Evolutionary conservation across 2,797 vertebrate species (phyloP).

Genomic region (Paratrypauchen microcephalus): DNA sequence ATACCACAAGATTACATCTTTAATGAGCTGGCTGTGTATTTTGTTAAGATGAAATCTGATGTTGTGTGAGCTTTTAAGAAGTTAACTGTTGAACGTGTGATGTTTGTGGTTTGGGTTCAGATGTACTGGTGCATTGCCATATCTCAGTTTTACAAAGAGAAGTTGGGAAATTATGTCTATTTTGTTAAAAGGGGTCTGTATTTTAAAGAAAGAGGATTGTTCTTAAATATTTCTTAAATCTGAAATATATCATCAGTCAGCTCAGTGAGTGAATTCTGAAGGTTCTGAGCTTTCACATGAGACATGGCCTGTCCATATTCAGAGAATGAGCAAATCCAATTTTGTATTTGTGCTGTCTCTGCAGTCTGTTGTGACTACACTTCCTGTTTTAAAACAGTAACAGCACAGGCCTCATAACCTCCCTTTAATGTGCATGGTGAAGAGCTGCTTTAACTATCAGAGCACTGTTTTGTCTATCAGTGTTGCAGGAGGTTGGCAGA

Average conservation of each 20-base stretch:
- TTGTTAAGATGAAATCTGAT: constrained; percentile 13
- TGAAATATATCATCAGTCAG: too few relatives aligned
- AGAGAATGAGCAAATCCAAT: too few relatives aligned
- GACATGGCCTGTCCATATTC: too few relatives aligned
- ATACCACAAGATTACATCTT: constrained; percentile 17
- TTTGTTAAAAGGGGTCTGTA: too few relatives aligned
- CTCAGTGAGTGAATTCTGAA: background rate
- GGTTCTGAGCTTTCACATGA: background rate
- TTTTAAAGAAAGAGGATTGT: too few relatives aligned
- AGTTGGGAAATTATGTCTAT: too few relatives aligned
- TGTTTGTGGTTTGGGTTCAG: constrained; percentile 27
- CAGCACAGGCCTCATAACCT: background rate
- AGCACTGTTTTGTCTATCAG: constrained; percentile 42
- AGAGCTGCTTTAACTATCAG: constrained; percentile 48
- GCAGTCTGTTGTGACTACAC: too few relatives aligned
- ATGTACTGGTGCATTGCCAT: constrained; percentile 1
- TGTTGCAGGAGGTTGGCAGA: constrained; percentile 46
- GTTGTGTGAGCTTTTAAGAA: constrained; percentile 9
- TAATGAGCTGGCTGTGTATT: constrained; percentile 38
- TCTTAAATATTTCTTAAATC: too few relatives aligned
- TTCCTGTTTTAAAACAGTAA: background rate
- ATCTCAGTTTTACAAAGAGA: background rate
- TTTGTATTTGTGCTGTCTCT: background rate
- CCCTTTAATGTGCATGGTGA: background rate
- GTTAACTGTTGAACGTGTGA: background rate